Evolutionary conservation across 2,888 invertebrate genomes (phyloP).

Genomic region (Drosophila tanythrix): DNA sequence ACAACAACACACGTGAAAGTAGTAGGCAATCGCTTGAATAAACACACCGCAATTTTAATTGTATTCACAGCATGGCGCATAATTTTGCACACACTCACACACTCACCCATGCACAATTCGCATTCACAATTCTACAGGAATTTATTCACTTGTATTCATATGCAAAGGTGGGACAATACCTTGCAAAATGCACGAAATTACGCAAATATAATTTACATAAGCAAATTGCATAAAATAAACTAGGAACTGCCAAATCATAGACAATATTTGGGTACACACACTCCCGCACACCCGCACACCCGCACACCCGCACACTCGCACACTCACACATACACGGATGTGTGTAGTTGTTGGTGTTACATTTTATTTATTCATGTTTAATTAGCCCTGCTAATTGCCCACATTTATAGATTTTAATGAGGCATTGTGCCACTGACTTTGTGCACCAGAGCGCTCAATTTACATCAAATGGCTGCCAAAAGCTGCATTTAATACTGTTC

Average conservation of each 20-base stretch:
- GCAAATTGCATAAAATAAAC: constrained; percentile 56
- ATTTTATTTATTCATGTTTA: constrained; percentile 33
- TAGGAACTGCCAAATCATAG: constrained; percentile 26
- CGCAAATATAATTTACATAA: constrained; percentile 60
- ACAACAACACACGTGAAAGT: not conserved
- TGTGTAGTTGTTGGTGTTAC: not conserved
- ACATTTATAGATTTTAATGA: constrained; percentile 24
- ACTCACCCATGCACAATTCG: not conserved
- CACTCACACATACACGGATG: not conserved
- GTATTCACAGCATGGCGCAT: constrained; percentile 54
- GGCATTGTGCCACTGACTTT: not conserved
- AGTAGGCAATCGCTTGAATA: constrained; percentile 53
- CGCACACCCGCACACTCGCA: not conserved
- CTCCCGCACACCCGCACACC: constrained; percentile 6
- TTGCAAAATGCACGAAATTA: constrained; percentile 47
- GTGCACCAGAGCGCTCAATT: not conserved
- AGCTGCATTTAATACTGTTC: not conserved
- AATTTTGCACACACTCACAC: constrained; percentile 34
- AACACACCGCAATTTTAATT: constrained; percentile 53
- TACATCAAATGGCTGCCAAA: not conserved
- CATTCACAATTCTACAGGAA: constrained; percentile 7
- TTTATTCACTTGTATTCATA: constrained; percentile 38
- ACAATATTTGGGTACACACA: constrained; percentile 8
- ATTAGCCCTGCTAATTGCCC: constrained; percentile 27
- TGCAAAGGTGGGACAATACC: constrained; percentile 41